Evolutionary conservation across 1,140 invertebrate genomes (phyloP).

Genomic region (Drosophila gunungcola): DNA sequence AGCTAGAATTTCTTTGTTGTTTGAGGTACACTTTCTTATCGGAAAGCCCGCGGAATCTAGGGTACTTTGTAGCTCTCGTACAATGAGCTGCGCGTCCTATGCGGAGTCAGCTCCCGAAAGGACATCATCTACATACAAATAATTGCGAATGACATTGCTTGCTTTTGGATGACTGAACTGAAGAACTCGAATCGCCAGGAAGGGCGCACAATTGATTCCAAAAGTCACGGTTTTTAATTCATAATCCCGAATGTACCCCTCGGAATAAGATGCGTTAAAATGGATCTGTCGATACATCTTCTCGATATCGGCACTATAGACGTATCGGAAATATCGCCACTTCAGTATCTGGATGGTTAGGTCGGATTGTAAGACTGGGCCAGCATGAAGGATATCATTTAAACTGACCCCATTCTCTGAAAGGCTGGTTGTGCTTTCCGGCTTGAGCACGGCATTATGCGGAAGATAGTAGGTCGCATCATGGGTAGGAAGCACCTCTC

Average conservation of each 20-base stretch:
- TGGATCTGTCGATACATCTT: neutral
- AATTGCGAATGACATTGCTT: neutral
- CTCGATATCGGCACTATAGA: neutral
- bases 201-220: neutral
- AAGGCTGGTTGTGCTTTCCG: neutral
- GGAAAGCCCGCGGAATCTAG: neutral
- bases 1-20: neutral
- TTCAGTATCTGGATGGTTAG: neutral
- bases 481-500: neutral
- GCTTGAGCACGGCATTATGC: neutral
- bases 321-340: neutral
- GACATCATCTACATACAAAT: neutral
- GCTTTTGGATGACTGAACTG: neutral
- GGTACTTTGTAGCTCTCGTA: neutral
- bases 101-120: too few species aligned
- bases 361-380: neutral
- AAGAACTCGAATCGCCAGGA: neutral
- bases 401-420: neutral
- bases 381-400: neutral
- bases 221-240: neutral
- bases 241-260: neutral
- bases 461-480: neutral
- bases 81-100: too few species aligned
- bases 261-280: neutral
- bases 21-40: neutral